A percentile compares a stretch with the other conserved stretches of the same genome.
These are phyloP conservation scores for Stictonetta naevosa DNA, from an alignment of 2,113 vertebrate genomes.

Conservation along the genomic window DNA sequence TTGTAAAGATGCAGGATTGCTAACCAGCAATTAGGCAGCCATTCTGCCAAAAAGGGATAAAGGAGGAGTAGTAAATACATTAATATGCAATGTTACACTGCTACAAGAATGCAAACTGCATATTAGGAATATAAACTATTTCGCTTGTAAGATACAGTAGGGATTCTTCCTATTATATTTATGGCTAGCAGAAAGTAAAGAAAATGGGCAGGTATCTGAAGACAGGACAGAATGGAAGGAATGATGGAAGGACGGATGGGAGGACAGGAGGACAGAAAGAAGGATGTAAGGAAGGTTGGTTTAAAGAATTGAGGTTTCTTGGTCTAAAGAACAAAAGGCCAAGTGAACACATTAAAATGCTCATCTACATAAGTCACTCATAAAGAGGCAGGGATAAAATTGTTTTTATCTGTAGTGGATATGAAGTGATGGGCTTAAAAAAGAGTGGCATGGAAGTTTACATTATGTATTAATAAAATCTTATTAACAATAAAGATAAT, in stretches of 20 bases:
- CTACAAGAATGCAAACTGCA: neutral
- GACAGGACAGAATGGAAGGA: neutral
- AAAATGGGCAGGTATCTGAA: neutral
- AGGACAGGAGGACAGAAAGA: neutral
- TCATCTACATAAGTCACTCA: neutral
- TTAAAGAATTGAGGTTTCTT: neutral
- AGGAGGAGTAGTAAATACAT: neutral
- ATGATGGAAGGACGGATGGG: neutral
- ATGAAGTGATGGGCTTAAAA: neutral
- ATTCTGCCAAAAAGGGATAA: neutral
- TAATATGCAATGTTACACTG: rapidly evolving
- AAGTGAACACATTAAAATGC: neutral
- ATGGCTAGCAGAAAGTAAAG: neutral
- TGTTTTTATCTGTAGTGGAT: neutral
- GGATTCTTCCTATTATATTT: neutral
- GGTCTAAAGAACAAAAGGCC: neutral
- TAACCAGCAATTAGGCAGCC: neutral
- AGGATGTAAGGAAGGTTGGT: neutral
- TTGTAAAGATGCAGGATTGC: neutral
- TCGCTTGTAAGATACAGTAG: neutral
- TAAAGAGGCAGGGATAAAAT: neutral
- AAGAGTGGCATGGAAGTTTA: neutral
- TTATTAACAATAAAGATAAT: neutral
- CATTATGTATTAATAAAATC: neutral
- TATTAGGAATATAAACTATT: neutral